Conservation (phyloP, 1,140 invertebrate species). For the Arion vulgaris region DNA sequence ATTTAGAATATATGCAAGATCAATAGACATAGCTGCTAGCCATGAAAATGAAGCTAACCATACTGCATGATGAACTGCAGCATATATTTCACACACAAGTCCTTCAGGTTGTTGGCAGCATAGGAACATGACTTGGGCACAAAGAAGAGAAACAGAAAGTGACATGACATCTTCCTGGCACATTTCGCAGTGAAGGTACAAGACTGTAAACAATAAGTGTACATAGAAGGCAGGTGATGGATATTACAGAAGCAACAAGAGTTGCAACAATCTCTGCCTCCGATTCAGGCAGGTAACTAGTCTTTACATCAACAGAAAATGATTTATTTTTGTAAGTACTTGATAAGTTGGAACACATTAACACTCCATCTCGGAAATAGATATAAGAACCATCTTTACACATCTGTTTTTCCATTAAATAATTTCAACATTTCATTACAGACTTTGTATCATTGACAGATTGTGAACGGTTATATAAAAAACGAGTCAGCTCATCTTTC, state of each 20-base stretch:
- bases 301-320: neutral
- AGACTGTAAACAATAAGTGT: constrained; percentile 67
- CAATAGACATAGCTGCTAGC: constrained; percentile 76
- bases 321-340: neutral
- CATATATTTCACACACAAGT: constrained; percentile 57
- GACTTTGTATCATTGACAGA: neutral
- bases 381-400: neutral
- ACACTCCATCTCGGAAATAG: neutral
- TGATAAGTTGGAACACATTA: neutral
- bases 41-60: constrained; percentile 76
- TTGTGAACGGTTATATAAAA: neutral
- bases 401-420: neutral
- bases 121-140: constrained; percentile 71
- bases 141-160: constrained; percentile 69
- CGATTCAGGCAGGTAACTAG: neutral
- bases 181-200: constrained; percentile 71
- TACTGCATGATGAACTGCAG: constrained; percentile 72
- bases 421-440: neutral
- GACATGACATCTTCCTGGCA: constrained; percentile 74
- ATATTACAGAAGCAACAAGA: neutral
- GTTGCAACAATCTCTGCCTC: neutral
- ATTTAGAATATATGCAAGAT: constrained; percentile 78
- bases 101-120: constrained; percentile 36
- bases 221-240: constrained; percentile 38
- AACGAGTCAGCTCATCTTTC: neutral